Base-by-base conservation (phyloP, 2,113 vertebrate species). In the Lepisosteus oculatus region DNA sequence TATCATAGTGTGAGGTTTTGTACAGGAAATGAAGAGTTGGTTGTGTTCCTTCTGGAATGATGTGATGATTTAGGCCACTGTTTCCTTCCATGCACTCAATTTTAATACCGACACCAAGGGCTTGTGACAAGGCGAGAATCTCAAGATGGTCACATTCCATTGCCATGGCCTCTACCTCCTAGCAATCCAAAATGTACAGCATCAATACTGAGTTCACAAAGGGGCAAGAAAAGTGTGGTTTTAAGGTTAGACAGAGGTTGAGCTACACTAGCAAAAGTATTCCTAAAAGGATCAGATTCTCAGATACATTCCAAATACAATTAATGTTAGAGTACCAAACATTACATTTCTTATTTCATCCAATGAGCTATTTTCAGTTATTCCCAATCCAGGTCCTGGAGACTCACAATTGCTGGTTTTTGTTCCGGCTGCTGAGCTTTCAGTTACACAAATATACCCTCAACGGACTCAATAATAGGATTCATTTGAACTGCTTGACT, bases 81-180 rank as follows among this genome's bases (percentile, higher is more conserved):
- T 74, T 78, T 75, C 82, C 86, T 54, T 87, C 92, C 85, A 85
- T 82, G 0, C 88, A 92, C 56, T 85, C 92, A 5, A 94, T 90
- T 72, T 91, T 85, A 3, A 88, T 84, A 79, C 84, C 82, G 3
- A 91, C 71, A 47, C 79, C 90, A 78, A 95, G 76, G 0, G 93
- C 92, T 71, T 93, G 89, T 0, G 89, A 88, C 74, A 94, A 81
- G 56, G 93, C 93, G 0, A 90, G 84, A 77, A 95, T 92, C 83
- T 92, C 90, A 77, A 93, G 90, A 4, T 90, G 91, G 64, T 93
- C 89, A 47, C 92, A 90, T 71, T 93, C 90, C 78, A 86, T 81
- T 0, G 89, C 86, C 90, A 92, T 92, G 65, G 83, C 77, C 82
- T 95, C 88, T 74, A 92, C 89, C 67, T 94, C 91, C 93, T 95